Evolutionary conservation across 2,888 invertebrate genomes (phyloP).

Genomic region (Linhomoeus sp.): DNA sequence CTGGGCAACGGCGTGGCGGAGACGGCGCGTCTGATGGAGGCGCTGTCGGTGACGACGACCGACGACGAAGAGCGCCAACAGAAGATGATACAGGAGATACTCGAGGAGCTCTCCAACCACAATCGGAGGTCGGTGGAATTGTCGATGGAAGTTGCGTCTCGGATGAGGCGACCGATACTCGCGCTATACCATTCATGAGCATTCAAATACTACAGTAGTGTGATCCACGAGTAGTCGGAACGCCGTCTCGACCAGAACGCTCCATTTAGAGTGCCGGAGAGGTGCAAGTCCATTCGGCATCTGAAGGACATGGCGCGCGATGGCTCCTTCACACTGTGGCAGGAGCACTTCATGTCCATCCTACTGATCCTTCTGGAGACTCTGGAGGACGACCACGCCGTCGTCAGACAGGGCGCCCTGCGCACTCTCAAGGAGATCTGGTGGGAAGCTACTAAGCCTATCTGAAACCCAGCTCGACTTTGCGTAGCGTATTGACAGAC

Average conservation of each 20-base stretch:
- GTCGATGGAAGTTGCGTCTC: too few species aligned
- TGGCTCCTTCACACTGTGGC: slow-evolving; percentile 33
- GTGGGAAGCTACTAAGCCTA: slow-evolving; percentile 35
- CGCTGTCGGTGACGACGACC: slow-evolving; percentile 1
- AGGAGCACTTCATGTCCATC: slow-evolving; percentile 38
- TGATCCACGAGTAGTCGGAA: too few species aligned
- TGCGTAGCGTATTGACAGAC: too few species aligned
- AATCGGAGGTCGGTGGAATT: slow-evolving; percentile 30
- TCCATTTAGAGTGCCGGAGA: too few species aligned
- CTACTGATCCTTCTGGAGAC: slow-evolving; percentile 57
- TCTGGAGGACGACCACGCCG: slow-evolving; percentile 33
- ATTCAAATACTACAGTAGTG: too few species aligned
- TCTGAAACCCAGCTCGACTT: too few species aligned
- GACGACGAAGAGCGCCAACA: slow-evolving; percentile 7
- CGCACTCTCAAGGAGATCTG: slow-evolving; percentile 65
- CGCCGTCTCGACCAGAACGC: too few species aligned
- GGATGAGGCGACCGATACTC: too few species aligned
- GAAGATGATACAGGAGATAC: slow-evolving; percentile 10
- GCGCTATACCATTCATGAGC: too few species aligned
- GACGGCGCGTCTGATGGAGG: not conserved
- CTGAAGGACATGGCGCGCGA: slow-evolving; percentile 33
- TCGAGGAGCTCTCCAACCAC: slow-evolving; percentile 30
- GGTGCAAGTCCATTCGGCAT: slow-evolving; percentile 24
- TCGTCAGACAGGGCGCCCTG: slow-evolving; percentile 42
- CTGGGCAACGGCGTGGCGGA: not conserved